Evolutionary conservation across 2,888 invertebrate genomes (phyloP).

Genomic region (Electrophaes corylata): DNA sequence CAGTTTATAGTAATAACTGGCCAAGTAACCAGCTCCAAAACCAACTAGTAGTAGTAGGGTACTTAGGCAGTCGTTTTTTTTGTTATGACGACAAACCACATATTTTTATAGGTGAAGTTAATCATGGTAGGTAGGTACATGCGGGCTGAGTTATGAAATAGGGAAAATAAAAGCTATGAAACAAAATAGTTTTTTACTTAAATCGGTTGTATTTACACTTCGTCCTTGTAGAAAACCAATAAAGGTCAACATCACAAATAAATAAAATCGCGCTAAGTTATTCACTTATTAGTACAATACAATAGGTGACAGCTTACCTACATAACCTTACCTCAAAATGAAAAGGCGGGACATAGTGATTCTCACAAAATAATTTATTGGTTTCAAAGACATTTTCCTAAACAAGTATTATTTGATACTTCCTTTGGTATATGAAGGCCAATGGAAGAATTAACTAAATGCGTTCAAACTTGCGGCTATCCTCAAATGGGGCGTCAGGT

Average conservation of each 20-base stretch:
- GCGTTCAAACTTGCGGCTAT: constrained; percentile 55
- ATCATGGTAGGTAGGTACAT: not conserved
- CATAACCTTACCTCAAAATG: constrained; percentile 73
- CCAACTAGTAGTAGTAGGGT: too few relatives aligned
- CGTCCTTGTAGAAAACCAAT: constrained; percentile 84
- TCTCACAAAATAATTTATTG: constrained; percentile 70
- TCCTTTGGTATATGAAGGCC: constrained; percentile 70
- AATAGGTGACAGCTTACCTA: constrained; percentile 69
- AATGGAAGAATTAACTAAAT: constrained; percentile 69
- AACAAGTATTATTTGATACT: constrained; percentile 45
- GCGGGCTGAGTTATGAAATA: constrained; percentile 13
- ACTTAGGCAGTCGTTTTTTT: not conserved
- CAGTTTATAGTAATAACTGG: too few relatives aligned
- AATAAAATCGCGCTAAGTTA: constrained; percentile 83
- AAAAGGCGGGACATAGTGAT: constrained; percentile 77
- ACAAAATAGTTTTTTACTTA: constrained; percentile 84
- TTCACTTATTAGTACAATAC: constrained; percentile 80
- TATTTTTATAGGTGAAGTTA: not conserved
- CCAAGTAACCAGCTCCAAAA: too few relatives aligned
- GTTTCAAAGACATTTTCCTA: constrained; percentile 68
- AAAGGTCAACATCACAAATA: constrained; percentile 84
- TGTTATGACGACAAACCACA: not conserved
- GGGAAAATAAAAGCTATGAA: constrained; percentile 79
- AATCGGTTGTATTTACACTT: constrained; percentile 85
- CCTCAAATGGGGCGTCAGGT: constrained; percentile 38